Evolutionary conservation across 2,113 vertebrate genomes (phyloP).

Genomic region (Aegotheles bennettii): DNA sequence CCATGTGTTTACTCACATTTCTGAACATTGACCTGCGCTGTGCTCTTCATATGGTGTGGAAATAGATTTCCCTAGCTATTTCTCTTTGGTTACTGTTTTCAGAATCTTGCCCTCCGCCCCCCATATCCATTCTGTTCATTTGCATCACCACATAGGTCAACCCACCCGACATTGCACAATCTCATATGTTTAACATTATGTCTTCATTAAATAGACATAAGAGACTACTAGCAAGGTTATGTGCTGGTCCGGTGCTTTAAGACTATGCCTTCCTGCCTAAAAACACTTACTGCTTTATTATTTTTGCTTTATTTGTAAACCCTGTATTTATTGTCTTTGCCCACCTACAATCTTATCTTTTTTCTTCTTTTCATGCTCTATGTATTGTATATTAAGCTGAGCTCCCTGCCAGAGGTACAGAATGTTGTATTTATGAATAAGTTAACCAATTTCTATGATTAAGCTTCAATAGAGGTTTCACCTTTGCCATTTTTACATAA

Average conservation of each 20-base stretch:
- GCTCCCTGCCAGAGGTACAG: not conserved
- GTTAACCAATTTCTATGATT: not conserved
- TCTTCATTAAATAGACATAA: not conserved
- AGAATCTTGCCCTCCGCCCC: not conserved
- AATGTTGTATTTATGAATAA: not conserved
- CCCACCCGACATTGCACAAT: fast-evolving
- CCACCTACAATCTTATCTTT: not conserved
- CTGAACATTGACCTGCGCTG: fast-evolving
- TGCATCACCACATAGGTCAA: not conserved
- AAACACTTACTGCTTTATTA: not conserved
- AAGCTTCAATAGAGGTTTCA: not conserved
- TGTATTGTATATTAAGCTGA: not conserved
- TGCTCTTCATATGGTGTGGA: not conserved
- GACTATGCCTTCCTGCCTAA: not conserved
- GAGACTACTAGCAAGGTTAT: not conserved
- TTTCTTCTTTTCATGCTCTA: not conserved
- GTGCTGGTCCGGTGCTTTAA: not conserved
- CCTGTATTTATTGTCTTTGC: not conserved
- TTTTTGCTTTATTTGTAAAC: not conserved
- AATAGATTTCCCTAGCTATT: not conserved
- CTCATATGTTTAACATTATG: not conserved
- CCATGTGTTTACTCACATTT: not conserved
- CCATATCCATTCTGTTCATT: not conserved
- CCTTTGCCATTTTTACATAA: not conserved
- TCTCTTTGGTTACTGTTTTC: not conserved